Evolutionary conservation across 2,888 invertebrate genomes (phyloP).

Genomic region (Xestia ashworthii): DNA sequence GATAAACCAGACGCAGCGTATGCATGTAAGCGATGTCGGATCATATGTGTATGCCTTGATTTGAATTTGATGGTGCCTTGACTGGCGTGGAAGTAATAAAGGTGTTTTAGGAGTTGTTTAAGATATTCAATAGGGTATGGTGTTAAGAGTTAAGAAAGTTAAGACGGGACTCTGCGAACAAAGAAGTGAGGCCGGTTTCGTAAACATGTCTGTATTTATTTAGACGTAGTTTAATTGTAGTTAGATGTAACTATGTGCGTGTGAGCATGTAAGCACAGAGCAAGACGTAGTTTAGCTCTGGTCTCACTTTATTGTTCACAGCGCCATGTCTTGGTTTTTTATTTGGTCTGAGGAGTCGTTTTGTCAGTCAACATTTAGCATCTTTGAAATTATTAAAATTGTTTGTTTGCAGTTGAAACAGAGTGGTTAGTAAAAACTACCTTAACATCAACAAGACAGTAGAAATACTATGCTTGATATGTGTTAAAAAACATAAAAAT

Average conservation of each 20-base stretch:
- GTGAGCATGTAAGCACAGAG: no score
- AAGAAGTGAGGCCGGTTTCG: no score
- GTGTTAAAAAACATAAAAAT: not conserved
- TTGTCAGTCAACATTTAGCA: not conserved
- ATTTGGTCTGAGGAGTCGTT: no score
- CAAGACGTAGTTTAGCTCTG: no score
- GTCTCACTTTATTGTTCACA: no score
- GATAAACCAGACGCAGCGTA: constrained; percentile 60
- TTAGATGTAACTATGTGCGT: no score
- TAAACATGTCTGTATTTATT: no score
- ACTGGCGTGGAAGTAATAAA: constrained; percentile 13
- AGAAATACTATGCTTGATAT: not conserved
- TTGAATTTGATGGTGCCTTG: constrained; percentile 60
- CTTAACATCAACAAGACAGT: not conserved
- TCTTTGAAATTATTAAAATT: not conserved
- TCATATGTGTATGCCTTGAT: constrained; percentile 65
- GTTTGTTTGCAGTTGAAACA: not conserved
- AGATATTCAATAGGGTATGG: not conserved
- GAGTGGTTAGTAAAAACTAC: not conserved
- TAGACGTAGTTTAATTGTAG: no score
- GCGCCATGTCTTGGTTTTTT: no score
- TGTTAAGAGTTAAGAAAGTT: no score
- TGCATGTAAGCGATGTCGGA: constrained; percentile 68
- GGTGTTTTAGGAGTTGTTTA: not conserved
- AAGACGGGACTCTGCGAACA: no score